Evolutionary conservation across 92 coral and sea anemone species (phyloP).

Genomic region (Chrysogorgia sp.): DNA sequence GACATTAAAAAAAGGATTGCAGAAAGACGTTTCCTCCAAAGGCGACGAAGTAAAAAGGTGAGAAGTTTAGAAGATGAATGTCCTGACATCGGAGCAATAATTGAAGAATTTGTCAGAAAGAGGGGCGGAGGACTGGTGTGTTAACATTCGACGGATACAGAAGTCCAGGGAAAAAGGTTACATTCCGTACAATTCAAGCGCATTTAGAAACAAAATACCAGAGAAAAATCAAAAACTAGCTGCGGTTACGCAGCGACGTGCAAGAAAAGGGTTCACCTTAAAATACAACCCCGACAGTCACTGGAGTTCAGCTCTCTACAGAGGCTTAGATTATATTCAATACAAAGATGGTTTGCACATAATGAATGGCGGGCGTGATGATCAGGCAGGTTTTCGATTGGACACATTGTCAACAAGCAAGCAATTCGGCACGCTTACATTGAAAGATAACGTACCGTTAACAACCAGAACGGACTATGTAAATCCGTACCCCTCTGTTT

Average conservation of each 20-base stretch:
- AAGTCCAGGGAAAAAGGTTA: slow-evolving; percentile 56
- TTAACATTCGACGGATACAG: slow-evolving; percentile 69
- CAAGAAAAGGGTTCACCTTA: too few relatives aligned
- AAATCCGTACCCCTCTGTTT: slow-evolving; percentile 59
- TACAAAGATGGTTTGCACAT: slow-evolving; percentile 45
- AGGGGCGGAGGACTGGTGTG: slow-evolving; percentile 66
- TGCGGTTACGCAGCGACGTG: too few relatives aligned
- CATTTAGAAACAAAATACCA: slow-evolving; percentile 59
- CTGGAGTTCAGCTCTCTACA: slow-evolving; percentile 68
- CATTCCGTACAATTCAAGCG: slow-evolving; percentile 62
- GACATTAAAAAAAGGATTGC: slow-evolving; percentile 46
- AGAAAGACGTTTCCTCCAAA: slow-evolving; percentile 41
- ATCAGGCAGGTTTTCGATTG: slow-evolving; percentile 72
- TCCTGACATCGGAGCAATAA: slow-evolving; percentile 51
- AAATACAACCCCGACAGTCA: slow-evolving; percentile 71
- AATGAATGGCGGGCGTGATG: slow-evolving; percentile 63
- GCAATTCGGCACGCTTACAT: slow-evolving; percentile 43
- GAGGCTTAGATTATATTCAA: slow-evolving; percentile 50
- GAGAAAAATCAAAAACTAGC: too few relatives aligned
- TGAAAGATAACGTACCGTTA: slow-evolving; percentile 52
- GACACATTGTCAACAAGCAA: slow-evolving; percentile 67
- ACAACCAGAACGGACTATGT: slow-evolving; percentile 70
- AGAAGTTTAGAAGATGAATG: slow-evolving; percentile 40
- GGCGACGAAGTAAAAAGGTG: slow-evolving; percentile 51
- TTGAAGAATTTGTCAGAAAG: slow-evolving; percentile 52